A percentile compares a stretch with the other conserved stretches of the same genome.
Conservation (phyloP, 2,888 invertebrate genomes). For the Sycophila texana region DNA sequence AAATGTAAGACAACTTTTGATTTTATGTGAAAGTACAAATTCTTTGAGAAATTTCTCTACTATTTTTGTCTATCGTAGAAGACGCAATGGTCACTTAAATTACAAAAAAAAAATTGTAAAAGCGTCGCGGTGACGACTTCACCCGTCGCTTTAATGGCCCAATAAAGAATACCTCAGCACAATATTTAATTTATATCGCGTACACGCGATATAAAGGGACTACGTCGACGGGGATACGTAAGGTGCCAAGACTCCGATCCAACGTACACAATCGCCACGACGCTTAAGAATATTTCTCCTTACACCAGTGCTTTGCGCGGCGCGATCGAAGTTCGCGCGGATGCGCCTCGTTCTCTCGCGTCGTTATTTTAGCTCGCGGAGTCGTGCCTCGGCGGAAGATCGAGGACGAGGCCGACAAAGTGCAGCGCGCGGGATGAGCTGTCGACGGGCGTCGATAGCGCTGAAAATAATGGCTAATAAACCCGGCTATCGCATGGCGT, state of each 20-base stretch:
- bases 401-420: slow-evolving; percentile 57
- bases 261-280: no score
- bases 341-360: slow-evolving; percentile 9
- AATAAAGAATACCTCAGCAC: slow-evolving; percentile 44
- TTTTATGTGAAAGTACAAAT: background rate
- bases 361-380: slow-evolving; percentile 40
- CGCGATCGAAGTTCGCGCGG: slow-evolving; percentile 33
- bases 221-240: slow-evolving; percentile 10
- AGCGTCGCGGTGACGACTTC: slow-evolving; percentile 14
- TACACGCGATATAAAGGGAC: slow-evolving; percentile 41
- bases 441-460: slow-evolving; percentile 57
- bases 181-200: slow-evolving; percentile 36
- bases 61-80: no score
- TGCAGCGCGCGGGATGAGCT: slow-evolving; percentile 50
- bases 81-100: background rate
- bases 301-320: background rate
- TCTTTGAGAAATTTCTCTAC: background rate
- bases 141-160: slow-evolving; percentile 37
- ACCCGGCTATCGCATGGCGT: slow-evolving; percentile 56
- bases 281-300: slow-evolving; percentile 8
- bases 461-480: slow-evolving; percentile 58
- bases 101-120: slow-evolving; percentile 18
- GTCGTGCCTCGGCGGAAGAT: slow-evolving; percentile 32
- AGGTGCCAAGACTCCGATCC: no score
- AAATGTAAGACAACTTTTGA: background rate